Conservation (phyloP, 2,888 invertebrate genomes). For the Apodemia zela region DNA sequence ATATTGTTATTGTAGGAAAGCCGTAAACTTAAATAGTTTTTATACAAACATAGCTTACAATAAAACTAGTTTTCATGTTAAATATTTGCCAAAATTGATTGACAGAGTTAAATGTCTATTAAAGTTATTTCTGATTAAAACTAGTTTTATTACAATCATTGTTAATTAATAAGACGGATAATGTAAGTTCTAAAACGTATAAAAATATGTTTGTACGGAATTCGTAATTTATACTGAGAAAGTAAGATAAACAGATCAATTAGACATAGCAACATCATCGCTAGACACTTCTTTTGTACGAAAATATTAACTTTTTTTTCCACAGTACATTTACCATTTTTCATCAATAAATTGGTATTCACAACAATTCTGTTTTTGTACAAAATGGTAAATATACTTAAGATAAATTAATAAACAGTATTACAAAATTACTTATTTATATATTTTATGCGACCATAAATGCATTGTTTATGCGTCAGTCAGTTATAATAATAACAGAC, state of each 20-base stretch:
- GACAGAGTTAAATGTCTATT: neutral
- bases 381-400: neutral
- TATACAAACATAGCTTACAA: neutral
- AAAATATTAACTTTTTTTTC: neutral
- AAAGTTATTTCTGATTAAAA: neutral
- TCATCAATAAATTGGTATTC: neutral
- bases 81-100: neutral
- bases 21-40: neutral
- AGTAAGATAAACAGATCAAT: neutral
- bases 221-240: neutral
- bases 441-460: conserved; percentile 2
- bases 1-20: neutral
- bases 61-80: neutral
- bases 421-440: neutral
- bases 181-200: neutral
- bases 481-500: neutral
- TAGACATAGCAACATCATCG: neutral
- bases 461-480: conserved; percentile 8
- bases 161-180: neutral
- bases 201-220: neutral
- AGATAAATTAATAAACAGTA: neutral
- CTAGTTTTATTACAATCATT: neutral
- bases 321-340: neutral
- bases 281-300: neutral
- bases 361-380: neutral